Conservation (phyloP, 2,797 vertebrate species). For the Onychomys arenicola region DNA sequence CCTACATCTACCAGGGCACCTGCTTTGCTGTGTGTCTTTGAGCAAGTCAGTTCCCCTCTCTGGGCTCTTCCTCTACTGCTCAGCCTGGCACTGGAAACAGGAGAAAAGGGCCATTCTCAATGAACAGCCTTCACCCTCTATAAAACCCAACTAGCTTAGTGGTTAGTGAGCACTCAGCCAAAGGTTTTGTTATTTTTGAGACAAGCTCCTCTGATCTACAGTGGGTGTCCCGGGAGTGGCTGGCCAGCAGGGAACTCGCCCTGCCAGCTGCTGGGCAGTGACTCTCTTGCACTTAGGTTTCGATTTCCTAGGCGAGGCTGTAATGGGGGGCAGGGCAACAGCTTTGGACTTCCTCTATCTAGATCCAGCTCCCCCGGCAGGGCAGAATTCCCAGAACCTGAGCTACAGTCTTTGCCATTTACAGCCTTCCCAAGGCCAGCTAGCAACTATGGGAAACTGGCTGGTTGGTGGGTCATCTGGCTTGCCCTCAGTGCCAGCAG, state of each 20-base stretch:
- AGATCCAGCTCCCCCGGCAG: background rate
- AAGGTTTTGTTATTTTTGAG: background rate
- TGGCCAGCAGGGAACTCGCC: background rate
- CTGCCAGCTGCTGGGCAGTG: background rate
- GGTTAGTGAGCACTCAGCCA: background rate
- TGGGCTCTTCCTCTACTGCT: background rate
- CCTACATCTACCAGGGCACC: background rate
- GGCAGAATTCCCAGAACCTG: background rate
- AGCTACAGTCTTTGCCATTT: no score
- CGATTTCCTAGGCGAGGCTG: background rate
- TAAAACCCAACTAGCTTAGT: background rate
- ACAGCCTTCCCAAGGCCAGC: background rate
- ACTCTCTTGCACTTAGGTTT: background rate
- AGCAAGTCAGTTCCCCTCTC: background rate
- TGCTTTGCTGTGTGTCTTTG: background rate
- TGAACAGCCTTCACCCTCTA: background rate
- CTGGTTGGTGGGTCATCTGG: background rate
- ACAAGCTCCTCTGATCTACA: background rate
- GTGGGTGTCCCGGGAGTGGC: background rate
- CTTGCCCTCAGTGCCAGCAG: rapidly evolving
- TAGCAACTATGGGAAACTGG: slow-evolving; percentile 20
- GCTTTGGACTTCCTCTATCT: background rate
- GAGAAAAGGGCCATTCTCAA: no score
- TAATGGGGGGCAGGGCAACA: background rate
- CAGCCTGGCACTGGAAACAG: background rate